Evolutionary conservation across 1,140 invertebrate genomes (phyloP).

Genomic region (Solen grandis): DNA sequence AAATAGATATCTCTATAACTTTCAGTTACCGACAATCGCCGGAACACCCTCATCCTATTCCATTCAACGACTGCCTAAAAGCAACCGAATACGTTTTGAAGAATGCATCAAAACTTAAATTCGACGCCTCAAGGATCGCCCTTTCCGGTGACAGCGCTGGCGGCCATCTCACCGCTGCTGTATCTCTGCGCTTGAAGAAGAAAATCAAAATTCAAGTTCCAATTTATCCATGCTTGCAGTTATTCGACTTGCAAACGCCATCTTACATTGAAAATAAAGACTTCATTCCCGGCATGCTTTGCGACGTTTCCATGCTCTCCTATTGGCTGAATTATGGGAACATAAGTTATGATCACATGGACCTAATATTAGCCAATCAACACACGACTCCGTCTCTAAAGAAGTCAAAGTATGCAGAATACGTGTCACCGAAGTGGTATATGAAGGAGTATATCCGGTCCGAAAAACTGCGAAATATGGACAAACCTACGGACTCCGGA

Average conservation of each 20-base stretch:
- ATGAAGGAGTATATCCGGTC: slow-evolving; percentile 68
- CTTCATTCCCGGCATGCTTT: slow-evolving; percentile 67
- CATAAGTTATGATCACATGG: slow-evolving; percentile 63
- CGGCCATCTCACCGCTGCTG: slow-evolving; percentile 73
- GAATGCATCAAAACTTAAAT: slow-evolving; percentile 56
- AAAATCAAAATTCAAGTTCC: slow-evolving; percentile 70
- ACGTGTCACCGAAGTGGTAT: slow-evolving; percentile 61
- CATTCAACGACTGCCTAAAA: slow-evolving; percentile 64
- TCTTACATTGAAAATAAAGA: slow-evolving; percentile 71
- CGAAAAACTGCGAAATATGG: slow-evolving; percentile 55
- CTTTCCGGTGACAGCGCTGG: slow-evolving; percentile 74
- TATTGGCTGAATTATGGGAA: slow-evolving; percentile 69
- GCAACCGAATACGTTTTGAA: slow-evolving; percentile 67
- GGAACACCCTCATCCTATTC: slow-evolving; percentile 66
- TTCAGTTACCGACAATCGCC: slow-evolving; percentile 67
- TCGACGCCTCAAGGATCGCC: slow-evolving; percentile 61
- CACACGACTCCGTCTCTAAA: slow-evolving; percentile 68
- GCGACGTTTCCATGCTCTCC: slow-evolving; percentile 62
- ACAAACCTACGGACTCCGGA: slow-evolving; percentile 63
- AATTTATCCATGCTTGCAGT: slow-evolving; percentile 74
- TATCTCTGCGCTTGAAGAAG: slow-evolving; percentile 66
- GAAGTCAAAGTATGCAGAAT: slow-evolving; percentile 63
- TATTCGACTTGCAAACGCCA: slow-evolving; percentile 73
- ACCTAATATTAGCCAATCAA: slow-evolving; percentile 65
- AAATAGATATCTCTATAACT: too few relatives aligned